phyloP scores from a whole-genome alignment of 2,797 vertebrate species.

The Tapirus indicus region DNA sequence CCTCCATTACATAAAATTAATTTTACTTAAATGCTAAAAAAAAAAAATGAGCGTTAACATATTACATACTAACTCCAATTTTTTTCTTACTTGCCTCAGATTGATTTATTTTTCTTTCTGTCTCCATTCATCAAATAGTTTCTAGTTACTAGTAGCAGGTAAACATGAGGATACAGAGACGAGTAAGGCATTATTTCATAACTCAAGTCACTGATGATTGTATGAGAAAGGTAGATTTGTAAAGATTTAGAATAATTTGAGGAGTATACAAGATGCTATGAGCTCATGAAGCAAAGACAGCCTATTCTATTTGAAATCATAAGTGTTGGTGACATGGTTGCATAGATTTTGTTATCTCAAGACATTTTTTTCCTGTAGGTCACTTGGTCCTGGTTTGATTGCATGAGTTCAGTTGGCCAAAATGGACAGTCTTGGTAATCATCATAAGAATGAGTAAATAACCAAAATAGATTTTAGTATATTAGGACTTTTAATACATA shows the following conservation, averaged over 20 bases:
- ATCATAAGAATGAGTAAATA: neutral
- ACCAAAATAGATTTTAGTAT: neutral
- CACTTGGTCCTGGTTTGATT: neutral
- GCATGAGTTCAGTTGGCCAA: neutral
- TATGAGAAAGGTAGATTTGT: neutral
- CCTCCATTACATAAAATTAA: neutral
- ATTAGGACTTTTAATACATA: neutral
- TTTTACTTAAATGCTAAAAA: neutral
- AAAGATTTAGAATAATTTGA: neutral
- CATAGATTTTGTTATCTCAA: neutral
- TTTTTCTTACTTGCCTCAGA: neutral
- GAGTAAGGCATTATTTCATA: neutral
- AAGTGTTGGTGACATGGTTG: neutral
- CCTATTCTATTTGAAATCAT: neutral
- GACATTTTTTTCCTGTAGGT: neutral
- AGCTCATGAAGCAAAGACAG: neutral
- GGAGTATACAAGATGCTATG: neutral
- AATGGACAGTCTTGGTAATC: neutral
- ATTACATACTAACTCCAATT: neutral
- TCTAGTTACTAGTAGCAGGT: neutral
- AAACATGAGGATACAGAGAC: neutral
- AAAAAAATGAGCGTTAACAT: neutral
- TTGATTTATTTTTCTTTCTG: neutral
- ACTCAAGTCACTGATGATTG: neutral
- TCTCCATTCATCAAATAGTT: neutral